These are phyloP conservation scores for Hypomecis punctinalis DNA, from an alignment of 2,888 invertebrate genomes.

Conservation along the genomic window DNA sequence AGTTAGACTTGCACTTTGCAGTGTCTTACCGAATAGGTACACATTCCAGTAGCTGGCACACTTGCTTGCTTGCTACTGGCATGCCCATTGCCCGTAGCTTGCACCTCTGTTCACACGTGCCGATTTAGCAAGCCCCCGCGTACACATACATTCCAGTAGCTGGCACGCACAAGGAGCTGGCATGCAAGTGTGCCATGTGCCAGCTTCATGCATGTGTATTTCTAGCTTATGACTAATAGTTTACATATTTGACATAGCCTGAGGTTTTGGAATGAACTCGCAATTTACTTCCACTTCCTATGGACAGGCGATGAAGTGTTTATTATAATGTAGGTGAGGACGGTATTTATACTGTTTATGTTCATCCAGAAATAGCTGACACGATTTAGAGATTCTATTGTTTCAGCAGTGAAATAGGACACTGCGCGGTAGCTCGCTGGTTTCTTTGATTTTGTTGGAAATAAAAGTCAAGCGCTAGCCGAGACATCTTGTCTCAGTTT, in stretches of 20 bases:
- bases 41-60: too few relatives aligned
- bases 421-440: constrained; percentile 39
- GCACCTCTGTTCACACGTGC: too few relatives aligned
- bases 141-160: too few relatives aligned
- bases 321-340: constrained; percentile 28
- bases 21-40: too few relatives aligned
- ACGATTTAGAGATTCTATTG: constrained; percentile 53
- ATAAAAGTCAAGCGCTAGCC: constrained; percentile 35
- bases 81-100: too few relatives aligned
- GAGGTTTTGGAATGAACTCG: background rate
- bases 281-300: constrained; percentile 26
- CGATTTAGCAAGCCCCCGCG: too few relatives aligned
- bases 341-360: constrained; percentile 42
- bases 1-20: too few relatives aligned
- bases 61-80: too few relatives aligned
- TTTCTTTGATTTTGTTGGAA: constrained; percentile 44
- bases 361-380: constrained; percentile 53
- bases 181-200: too few relatives aligned
- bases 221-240: background rate
- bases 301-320: constrained; percentile 29
- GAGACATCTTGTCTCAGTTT: constrained; percentile 26
- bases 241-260: background rate
- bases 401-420: constrained; percentile 55
- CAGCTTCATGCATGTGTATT: background rate
- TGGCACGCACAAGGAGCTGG: too few relatives aligned